Evolutionary conservation across 2,888 invertebrate genomes (phyloP).

Genomic region (Petrolisthes manimaculis): DNA sequence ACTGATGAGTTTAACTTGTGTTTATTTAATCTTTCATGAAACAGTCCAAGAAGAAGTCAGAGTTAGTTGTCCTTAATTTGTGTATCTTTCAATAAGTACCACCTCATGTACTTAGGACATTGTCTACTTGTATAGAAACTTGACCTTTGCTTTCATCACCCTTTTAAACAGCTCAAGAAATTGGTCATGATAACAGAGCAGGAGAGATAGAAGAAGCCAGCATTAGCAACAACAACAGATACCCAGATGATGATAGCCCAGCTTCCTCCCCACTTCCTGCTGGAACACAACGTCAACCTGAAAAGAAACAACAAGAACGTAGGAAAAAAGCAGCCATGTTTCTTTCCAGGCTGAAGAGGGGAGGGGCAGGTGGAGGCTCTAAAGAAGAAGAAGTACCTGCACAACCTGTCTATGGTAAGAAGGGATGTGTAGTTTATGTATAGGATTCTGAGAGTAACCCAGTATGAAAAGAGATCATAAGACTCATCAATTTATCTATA

Average conservation of each 20-base stretch:
- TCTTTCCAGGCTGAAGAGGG: constrained; percentile 56
- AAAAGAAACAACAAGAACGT: constrained; percentile 56
- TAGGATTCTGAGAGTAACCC: not conserved
- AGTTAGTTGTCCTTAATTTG: too few species aligned
- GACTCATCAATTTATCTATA: constrained; percentile 5
- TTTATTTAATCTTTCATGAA: too few species aligned
- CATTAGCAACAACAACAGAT: not conserved
- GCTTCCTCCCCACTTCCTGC: not conserved
- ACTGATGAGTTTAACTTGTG: too few species aligned
- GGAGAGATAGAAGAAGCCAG: not conserved
- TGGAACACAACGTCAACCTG: constrained; percentile 3
- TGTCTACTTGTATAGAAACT: not conserved
- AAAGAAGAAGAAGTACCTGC: constrained; percentile 35
- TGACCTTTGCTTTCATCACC: too few species aligned
- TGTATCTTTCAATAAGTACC: too few species aligned
- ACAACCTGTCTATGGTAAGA: constrained; percentile 57
- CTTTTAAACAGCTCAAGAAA: constrained; percentile 57
- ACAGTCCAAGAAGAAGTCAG: too few species aligned
- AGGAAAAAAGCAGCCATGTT: constrained; percentile 64
- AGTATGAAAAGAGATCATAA: not conserved
- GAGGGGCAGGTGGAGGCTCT: constrained; percentile 5
- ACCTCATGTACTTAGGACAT: not conserved
- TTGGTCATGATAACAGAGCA: constrained; percentile 21
- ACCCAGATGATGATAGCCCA: not conserved
- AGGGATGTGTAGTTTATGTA: not conserved